These are phyloP conservation scores for Ginglymostoma cirratum DNA, from an alignment of 2,113 vertebrate species.

Conservation along the genomic window DNA sequence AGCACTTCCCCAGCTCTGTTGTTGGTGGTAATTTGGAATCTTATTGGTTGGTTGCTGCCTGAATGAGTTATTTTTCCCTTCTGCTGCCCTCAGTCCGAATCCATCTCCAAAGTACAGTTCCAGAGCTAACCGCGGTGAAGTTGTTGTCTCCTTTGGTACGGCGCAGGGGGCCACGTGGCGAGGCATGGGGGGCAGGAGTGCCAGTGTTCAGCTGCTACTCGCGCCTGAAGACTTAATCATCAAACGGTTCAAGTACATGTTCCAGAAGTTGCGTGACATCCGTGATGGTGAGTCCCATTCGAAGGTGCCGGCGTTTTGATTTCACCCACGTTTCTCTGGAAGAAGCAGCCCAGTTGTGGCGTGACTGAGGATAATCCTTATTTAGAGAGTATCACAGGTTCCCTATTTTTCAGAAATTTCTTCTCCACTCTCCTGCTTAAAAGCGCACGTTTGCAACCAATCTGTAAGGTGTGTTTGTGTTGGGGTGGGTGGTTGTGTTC, in stretches of 20 bases:
- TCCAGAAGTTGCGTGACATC: slow-evolving; percentile 72
- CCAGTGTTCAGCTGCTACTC: slow-evolving; percentile 53
- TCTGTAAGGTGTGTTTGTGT: neutral
- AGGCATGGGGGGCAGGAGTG: slow-evolving; percentile 46
- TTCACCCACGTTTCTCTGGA: neutral
- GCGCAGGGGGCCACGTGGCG: slow-evolving; percentile 61
- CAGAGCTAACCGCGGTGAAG: slow-evolving; percentile 70
- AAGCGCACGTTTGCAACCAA: neutral
- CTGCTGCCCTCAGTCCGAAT: slow-evolving; percentile 54
- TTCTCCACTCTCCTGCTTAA: neutral
- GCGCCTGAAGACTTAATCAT: slow-evolving; percentile 50
- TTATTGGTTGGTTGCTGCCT: neutral
- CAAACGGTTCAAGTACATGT: slow-evolving; percentile 78
- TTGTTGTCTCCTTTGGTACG: slow-evolving; percentile 66
- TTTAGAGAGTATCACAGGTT: neutral
- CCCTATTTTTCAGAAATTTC: neutral
- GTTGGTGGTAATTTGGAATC: neutral
- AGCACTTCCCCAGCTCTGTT: no score
- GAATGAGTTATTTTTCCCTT: neutral
- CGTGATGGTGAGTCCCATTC: slow-evolving; percentile 61
- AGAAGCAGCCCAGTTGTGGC: neutral
- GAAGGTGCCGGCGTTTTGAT: no score
- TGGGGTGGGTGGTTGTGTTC: no score
- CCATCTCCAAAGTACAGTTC: slow-evolving; percentile 79
- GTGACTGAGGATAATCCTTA: neutral